Base-by-base conservation (phyloP, 2,113 vertebrate genomes). In the Grallaria varia region DNA sequence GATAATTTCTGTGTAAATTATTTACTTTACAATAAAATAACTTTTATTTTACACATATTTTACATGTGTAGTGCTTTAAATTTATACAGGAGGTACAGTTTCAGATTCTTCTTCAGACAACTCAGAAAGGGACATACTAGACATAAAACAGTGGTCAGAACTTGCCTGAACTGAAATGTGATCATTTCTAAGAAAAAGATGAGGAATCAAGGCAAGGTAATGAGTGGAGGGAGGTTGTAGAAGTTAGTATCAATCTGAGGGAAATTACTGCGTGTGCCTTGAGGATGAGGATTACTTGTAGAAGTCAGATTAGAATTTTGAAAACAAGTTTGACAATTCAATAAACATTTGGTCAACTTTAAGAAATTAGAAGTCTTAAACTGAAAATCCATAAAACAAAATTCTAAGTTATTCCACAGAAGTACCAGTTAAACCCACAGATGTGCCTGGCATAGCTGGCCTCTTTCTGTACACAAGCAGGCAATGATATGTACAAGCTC, bases 251-350 rank as follows among this genome's bases (percentile, higher is more conserved):
- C 3, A 12, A 91, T 31, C 22, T 20, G 39, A 86, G 14, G 33
- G 47, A 74, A 68, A 81, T 76, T 18, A 55, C 0, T 53, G 25
- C 0, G 1, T n/a, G 42, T 9, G 25, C 35, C 30, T 94, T 0
- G 3, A 84, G 30, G 44, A 39, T 30, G 39, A 90, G 3, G 23
- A 87, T 67, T 47, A 60, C 22, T n/a, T 90, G 58, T 12, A 83
- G 28, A 87, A 88, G 27, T 3, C 4, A 42, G 68, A 84, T 45
- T 30, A 77, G 47, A 68, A 74, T 62, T 90, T 52, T 84, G 47
- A 66, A 84, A 77, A 86, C 0, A 0, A 78, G 27, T 74, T 76
- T 9, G 4, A 62, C 28, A 67, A 79, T 58, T 83, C 33, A 69
- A 12, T 37, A 80, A n/a, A 64, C 18, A 2, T 33, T 93, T 28